Base-by-base conservation (phyloP, 2,113 vertebrate species). In the Suncus etruscus region DNA sequence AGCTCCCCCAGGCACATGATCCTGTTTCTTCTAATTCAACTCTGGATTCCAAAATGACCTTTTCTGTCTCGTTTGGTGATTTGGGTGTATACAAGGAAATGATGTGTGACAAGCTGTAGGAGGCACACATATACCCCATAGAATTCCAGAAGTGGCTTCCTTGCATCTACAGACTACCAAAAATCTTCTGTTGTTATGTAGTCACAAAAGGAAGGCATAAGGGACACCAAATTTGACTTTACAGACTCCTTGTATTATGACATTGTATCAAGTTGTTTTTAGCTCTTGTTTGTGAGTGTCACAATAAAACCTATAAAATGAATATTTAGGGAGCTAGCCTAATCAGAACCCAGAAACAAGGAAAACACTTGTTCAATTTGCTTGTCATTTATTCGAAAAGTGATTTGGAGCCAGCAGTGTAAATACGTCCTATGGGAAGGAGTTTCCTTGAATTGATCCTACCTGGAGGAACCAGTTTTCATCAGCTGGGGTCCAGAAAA, bases 271-370 rank as follows among this genome's bases (percentile, higher is more conserved):
- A 79, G n/a, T 69, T 69, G 11, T 45, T 25, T 39, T 91, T 50
- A 61, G 25, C 25, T 45, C 32, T 15, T 29, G 79, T 88, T 84
- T 88, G 79, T 29, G 79, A 74, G 20, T 51, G 83, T 61, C 72
- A 32, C n/a, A 54, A 27, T 73, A 31, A 31, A 29, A 50, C 79
- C 82, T 77, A 3, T 69, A 73, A 6, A 45, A 50, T 10, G 39
- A 69, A 72, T 48, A 58, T 50, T 85, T 89, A 51, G 54, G 54
- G 54, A 4, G 3, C 12, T 12, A 16, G 18, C 54, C 8, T n/a
- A 54, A 14, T 54, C 39, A 39, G 39, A 39, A 39, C 54, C 54
- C 54, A 10, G 11, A 54, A 54, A 54, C 54, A 54, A 54, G 18
- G 54, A 54, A 54, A 14, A 54, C 54, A 54, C 54, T 54, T 54